Percentiles rank a stretch among this genome's conserved stretches.
phyloP scores from a whole-genome alignment of 2,888 invertebrate genomes.

The Scelioninae gen. 2 region DNA sequence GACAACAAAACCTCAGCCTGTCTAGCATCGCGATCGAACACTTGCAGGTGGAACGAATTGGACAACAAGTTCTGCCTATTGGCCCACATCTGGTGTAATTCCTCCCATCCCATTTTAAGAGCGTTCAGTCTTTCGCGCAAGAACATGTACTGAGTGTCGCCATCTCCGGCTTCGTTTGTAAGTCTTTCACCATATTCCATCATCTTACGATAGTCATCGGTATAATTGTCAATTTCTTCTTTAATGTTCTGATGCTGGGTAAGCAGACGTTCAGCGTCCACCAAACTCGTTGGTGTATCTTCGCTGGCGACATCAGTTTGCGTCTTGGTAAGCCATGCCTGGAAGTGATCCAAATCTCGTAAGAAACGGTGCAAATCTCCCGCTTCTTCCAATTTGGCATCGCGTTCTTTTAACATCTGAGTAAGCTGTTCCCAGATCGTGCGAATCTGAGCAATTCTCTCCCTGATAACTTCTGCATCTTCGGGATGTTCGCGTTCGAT shows the following conservation, averaged over 20 bases:
- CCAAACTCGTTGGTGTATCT: slow-evolving; percentile 93
- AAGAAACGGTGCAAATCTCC: slow-evolving; percentile 98
- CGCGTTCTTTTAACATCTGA: slow-evolving; percentile 97
- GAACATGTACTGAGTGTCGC: slow-evolving; percentile 99
- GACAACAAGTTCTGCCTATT: slow-evolving; percentile 95
- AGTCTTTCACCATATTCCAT: slow-evolving; percentile 99
- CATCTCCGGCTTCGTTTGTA: slow-evolving; percentile 85
- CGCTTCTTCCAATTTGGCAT: slow-evolving; percentile 98
- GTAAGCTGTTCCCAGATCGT: slow-evolving; percentile 97
- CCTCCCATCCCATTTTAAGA: slow-evolving; percentile 99
- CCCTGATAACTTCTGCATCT: slow-evolving; percentile 91
- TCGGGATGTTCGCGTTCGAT: slow-evolving; percentile 97
- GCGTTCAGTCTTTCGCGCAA: slow-evolving; percentile 97
- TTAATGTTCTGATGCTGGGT: slow-evolving; percentile 98
- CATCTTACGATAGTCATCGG: slow-evolving; percentile 98
- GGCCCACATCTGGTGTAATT: slow-evolving; percentile 99
- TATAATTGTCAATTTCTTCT: slow-evolving; percentile 99
- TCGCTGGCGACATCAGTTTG: slow-evolving; percentile 99
- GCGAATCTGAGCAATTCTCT: slow-evolving; percentile 93
- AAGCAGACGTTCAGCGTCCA: slow-evolving; percentile 97
- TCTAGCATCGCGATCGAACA: slow-evolving; percentile 96
- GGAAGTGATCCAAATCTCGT: slow-evolving; percentile 99
- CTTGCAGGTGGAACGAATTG: slow-evolving; percentile 95
- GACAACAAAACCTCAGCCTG: slow-evolving; percentile 98
- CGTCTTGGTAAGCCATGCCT: slow-evolving; percentile 98